A percentile compares a stretch with the other conserved stretches of the same genome.
These are phyloP conservation scores for Mus spicilegus DNA, from an alignment of 2,113 vertebrate genomes.

Conservation along the genomic window DNA sequence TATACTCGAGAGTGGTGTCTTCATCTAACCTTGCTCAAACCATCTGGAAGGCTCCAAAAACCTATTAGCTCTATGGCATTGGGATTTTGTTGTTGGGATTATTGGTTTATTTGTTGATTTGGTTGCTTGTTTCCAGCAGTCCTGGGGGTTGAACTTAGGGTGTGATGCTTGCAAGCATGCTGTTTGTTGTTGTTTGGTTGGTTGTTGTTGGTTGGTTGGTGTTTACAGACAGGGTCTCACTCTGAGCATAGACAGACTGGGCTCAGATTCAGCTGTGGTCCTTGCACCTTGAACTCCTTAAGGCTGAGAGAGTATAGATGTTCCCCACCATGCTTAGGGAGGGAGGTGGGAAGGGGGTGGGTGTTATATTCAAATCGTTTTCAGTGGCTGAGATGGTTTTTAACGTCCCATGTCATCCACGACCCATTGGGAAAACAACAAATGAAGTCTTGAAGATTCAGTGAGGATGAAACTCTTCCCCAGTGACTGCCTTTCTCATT, in stretches of 20 bases:
- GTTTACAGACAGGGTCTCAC: neutral
- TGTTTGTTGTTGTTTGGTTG: neutral
- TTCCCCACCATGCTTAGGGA: neutral
- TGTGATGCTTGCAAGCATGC: neutral
- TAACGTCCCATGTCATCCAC: neutral
- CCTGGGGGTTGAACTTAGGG: neutral
- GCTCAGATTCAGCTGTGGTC: neutral
- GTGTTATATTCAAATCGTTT: neutral
- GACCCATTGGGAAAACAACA: conserved; percentile 2
- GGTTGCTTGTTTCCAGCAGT: neutral
- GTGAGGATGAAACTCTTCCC: conserved; percentile 8
- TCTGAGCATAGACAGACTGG: neutral
- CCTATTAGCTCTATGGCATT: neutral
- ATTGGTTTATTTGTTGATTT: neutral
- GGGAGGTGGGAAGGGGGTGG: neutral
- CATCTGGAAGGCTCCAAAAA: neutral
- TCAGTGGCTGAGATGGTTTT: neutral
- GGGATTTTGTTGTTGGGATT: neutral
- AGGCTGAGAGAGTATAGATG: neutral
- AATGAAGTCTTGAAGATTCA: neutral
- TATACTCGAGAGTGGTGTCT: neutral
- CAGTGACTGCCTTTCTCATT: neutral
- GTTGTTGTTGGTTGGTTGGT: neutral
- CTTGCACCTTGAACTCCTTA: neutral
- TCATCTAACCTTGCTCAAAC: neutral